These are phyloP conservation scores for Caenorhabditis afra DNA, from an alignment of 2,888 invertebrate species.

Conservation along the genomic window DNA sequence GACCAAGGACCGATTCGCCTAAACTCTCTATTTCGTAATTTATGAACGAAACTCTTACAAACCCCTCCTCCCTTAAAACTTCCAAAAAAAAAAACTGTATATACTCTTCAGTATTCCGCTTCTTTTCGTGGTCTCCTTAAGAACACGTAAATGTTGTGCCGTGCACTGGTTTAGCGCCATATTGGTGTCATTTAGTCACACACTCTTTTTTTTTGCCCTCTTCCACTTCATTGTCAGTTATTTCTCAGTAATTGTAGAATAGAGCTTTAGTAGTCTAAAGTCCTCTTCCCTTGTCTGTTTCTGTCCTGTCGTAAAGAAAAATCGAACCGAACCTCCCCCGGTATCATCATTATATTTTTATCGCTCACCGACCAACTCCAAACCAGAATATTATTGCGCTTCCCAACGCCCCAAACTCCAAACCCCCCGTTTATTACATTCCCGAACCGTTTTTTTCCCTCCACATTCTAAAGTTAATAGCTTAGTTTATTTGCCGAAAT, in stretches of 20 bases:
- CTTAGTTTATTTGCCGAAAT: conserved; percentile 26
- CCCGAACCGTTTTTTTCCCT: background rate
- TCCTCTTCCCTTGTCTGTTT: background rate
- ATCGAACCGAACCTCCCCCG: conserved; percentile 13
- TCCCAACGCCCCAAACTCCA: background rate
- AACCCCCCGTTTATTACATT: conserved; percentile 10
- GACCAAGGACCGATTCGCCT: conserved; percentile 56
- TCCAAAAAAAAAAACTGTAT: too few species aligned
- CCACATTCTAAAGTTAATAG: background rate
- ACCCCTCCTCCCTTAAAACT: background rate
- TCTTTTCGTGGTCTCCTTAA: background rate
- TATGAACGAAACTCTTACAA: conserved; percentile 10
- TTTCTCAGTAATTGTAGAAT: conserved; percentile 22
- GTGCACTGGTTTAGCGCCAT: conserved; percentile 28
- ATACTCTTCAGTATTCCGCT: background rate
- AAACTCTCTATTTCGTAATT: conserved; percentile 21
- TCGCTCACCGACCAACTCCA: conserved; percentile 2
- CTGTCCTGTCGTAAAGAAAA: too few species aligned
- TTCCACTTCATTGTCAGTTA: background rate
- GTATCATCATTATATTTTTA: conserved; percentile 21
- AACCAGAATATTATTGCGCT: conserved; percentile 10
- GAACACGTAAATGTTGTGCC: conserved; percentile 10
- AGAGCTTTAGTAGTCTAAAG: conserved; percentile 40
- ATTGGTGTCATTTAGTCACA: conserved; percentile 25
- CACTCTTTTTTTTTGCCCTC: background rate